Percentiles rank a stretch among this genome's conserved stretches.
Conservation (phyloP, 2,797 vertebrate genomes). For the Chrosomus eos region DNA sequence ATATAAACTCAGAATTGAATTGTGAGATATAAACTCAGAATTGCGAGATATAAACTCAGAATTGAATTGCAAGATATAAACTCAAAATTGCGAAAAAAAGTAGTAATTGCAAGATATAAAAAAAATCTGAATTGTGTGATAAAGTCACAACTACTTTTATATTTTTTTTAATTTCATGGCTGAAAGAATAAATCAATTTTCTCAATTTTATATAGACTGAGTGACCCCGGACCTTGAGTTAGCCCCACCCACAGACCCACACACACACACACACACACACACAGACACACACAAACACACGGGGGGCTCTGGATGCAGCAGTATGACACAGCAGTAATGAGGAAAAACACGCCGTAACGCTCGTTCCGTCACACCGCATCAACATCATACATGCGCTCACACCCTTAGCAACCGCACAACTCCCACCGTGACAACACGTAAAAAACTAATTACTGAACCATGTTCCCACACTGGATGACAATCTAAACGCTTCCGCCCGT, state of each 20-base stretch:
- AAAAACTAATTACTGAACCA: neutral
- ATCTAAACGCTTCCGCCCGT: neutral
- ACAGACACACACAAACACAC: neutral
- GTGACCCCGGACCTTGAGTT: neutral
- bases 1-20: no score
- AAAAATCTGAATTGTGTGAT: neutral
- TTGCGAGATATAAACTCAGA: neutral
- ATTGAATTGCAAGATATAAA: no score
- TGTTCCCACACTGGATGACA: conserved; percentile 1
- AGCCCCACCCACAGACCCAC: conserved; percentile 18
- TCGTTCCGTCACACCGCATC: conserved; percentile 15
- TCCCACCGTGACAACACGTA: neutral
- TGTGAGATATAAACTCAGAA: neutral
- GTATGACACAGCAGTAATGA: conserved; percentile 55
- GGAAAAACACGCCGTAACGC: neutral
- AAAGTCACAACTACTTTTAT: neutral
- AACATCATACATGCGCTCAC: neutral
- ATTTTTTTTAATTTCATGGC: neutral
- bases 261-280: conserved; percentile 3
- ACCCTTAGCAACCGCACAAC: neutral
- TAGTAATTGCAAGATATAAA: no score
- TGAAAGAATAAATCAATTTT: neutral
- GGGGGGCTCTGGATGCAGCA: neutral
- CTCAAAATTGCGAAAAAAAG: no score
- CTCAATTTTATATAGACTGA: neutral